Evolutionary conservation across 2,797 vertebrate species (phyloP), one percentile per base, ranked within the genome.

Genomic region (Acrossocheilus wenchowensis): DNA sequence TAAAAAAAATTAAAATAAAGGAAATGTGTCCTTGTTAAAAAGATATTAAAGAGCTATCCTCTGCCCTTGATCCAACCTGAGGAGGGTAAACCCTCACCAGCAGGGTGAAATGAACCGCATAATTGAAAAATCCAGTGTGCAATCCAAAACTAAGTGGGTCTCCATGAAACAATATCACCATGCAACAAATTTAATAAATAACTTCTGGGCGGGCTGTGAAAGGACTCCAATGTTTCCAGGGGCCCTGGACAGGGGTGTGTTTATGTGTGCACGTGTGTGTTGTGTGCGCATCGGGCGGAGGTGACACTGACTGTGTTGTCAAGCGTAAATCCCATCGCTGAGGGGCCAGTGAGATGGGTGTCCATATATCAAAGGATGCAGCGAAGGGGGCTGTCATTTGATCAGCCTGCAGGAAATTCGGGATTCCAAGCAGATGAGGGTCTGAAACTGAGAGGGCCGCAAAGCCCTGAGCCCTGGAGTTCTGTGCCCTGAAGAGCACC

Each of bases 371-470:
- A 97, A 96, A 96, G 94, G 94, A 93, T 92, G 94, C 93, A 94
- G 92, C 94, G 94, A 94, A 94, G 91, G 89, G 83, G 43, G 74
- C 92, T 96, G 96, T 94, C 93, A 96, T 95, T 96, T 92, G 94
- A 95, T 96, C 94, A 94, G 94, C 93, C 94, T 92, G 94, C 92
- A 95, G 95, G 94, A 96, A 97, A 96, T 95, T 95, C 81, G 91
- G 94, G 95, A 97, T 97, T 96, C 94, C 93, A 96, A 95, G 95
- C 94, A 97, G 95, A 97, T 95, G 94, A 96, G 95, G 95, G 92
- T 87, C 86, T 96, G 95, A 97, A 97, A 96, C 94, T 92, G 94
- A 96, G 95, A 96, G 94, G 92, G 79, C 83, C 54, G 66, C 88
- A 85, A 87, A 88, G 85, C 82, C 83, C 87, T 36, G 48, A 88